phyloP scores from a whole-genome alignment of 2,888 invertebrate species.

The Kuschelorhynchus macadamiae region DNA sequence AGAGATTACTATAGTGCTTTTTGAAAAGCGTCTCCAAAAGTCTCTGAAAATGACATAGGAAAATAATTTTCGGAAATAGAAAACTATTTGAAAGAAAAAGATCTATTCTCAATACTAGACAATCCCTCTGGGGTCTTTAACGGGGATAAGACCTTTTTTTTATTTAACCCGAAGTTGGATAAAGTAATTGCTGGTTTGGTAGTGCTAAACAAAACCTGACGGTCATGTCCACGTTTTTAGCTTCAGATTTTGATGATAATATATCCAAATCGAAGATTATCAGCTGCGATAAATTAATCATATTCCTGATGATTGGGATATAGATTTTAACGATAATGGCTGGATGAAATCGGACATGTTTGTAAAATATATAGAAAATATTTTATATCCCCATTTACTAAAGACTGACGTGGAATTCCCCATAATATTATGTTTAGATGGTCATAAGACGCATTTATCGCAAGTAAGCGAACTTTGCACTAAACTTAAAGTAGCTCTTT shows the following conservation, averaged over 20 bases:
- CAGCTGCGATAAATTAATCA: not conserved
- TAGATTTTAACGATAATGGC: slow-evolving; percentile 28
- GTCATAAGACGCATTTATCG: slow-evolving; percentile 2
- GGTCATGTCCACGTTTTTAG: slow-evolving; percentile 48
- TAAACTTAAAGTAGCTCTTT: not conserved
- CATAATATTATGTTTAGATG: too few species aligned
- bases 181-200: slow-evolving; percentile 44
- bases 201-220: slow-evolving; percentile 44
- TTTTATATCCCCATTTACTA: too few species aligned
- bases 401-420: too few species aligned
- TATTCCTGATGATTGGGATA: slow-evolving; percentile 38
- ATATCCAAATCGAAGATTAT: slow-evolving; percentile 39
- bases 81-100: slow-evolving; percentile 2
- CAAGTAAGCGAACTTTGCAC: not conserved
- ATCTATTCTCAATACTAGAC: slow-evolving; percentile 27
- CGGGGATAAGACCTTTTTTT: slow-evolving; percentile 47
- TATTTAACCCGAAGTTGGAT: slow-evolving; percentile 43
- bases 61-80: too few species aligned
- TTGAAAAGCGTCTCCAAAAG: slow-evolving; percentile 11
- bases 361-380: too few species aligned
- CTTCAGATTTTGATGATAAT: slow-evolving; percentile 39
- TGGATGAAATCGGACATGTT: slow-evolving; percentile 22
- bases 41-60: slow-evolving; percentile 7
- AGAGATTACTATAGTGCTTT: too few species aligned
- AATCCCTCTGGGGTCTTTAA: slow-evolving; percentile 54